Percentiles rank a stretch among this genome's conserved stretches.
phyloP scores from a whole-genome alignment of 1,140 invertebrate genomes.

The Panulirus ornatus region DNA sequence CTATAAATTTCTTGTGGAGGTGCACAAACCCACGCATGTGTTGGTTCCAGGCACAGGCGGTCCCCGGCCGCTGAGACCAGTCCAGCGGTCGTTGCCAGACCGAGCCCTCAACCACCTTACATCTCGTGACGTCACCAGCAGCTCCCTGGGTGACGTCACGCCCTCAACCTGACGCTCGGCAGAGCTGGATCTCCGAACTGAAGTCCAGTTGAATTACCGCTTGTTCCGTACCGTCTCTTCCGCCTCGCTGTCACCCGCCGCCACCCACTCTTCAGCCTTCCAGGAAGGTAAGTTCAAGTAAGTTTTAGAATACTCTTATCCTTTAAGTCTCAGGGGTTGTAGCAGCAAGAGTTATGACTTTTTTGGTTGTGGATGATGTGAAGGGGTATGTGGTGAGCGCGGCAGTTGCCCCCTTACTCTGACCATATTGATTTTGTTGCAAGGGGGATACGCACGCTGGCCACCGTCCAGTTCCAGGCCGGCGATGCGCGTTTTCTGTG shows the following conservation, averaged over 20 bases:
- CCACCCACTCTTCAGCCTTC: neutral
- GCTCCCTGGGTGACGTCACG: conserved; percentile 57
- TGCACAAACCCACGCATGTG: conserved; percentile 21
- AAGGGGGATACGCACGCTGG: conserved; percentile 60
- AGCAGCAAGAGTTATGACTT: neutral
- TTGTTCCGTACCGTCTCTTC: conserved; percentile 26
- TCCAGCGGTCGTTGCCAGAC: neutral
- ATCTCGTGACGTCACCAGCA: conserved; percentile 18
- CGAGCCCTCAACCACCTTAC: conserved; percentile 21
- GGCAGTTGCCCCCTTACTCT: conserved; percentile 67
- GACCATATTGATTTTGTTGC: conserved; percentile 73
- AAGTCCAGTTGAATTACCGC: conserved; percentile 64
- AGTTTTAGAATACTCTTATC: neutral
- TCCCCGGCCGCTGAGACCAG: neutral
- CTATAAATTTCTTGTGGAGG: neutral
- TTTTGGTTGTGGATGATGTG: conserved; percentile 18
- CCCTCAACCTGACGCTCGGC: conserved; percentile 27
- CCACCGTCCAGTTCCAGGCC: conserved; percentile 36
- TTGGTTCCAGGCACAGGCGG: neutral
- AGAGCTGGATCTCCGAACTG: conserved; percentile 21
- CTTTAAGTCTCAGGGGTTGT: neutral
- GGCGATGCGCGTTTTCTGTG: conserved; percentile 55
- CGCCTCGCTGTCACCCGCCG: neutral
- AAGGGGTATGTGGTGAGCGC: conserved; percentile 53
- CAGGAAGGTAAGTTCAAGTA: conserved; percentile 1